phyloP scores from a whole-genome alignment of 2,113 vertebrate genomes.

The Ibidorhyncha struthersii region DNA sequence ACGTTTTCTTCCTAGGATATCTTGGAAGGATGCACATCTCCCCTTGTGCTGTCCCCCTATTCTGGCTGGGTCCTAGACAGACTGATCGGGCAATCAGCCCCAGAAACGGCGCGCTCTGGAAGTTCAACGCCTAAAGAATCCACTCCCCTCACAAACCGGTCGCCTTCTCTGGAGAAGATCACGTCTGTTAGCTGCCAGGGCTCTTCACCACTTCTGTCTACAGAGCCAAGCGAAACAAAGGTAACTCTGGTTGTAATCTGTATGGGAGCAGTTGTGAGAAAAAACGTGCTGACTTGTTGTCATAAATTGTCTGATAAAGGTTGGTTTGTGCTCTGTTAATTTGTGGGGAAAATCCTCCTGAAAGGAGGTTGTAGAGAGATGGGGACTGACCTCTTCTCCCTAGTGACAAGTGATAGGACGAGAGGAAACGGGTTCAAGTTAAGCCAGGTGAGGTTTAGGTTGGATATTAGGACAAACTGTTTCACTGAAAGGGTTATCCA shows the following conservation, averaged over 20 bases:
- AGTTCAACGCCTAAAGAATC: neutral
- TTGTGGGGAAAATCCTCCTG: neutral
- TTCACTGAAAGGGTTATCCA: too few species aligned
- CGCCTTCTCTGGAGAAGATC: neutral
- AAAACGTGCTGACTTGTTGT: neutral
- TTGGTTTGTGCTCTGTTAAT: neutral
- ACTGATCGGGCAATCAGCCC: neutral
- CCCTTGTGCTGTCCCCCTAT: slow-evolving; percentile 67
- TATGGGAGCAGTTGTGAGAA: neutral
- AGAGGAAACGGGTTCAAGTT: too few species aligned
- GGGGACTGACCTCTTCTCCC: too few species aligned
- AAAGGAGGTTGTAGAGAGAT: too few species aligned
- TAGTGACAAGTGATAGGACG: too few species aligned
- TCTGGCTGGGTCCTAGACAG: slow-evolving; percentile 77
- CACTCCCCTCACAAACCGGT: neutral
- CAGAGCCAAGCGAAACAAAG: slow-evolving; percentile 23
- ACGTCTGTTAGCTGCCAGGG: neutral
- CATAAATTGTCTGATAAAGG: neutral
- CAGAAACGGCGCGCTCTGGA: neutral
- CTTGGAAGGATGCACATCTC: slow-evolving; percentile 64
- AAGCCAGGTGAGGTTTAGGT: too few species aligned
- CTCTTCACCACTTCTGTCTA: neutral
- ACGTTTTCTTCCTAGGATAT: slow-evolving; percentile 52
- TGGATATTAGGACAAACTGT: too few species aligned
- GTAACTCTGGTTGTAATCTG: neutral